These are phyloP conservation scores for Erethizon dorsatum DNA, from an alignment of 2,797 vertebrate species.

Conservation along the genomic window DNA sequence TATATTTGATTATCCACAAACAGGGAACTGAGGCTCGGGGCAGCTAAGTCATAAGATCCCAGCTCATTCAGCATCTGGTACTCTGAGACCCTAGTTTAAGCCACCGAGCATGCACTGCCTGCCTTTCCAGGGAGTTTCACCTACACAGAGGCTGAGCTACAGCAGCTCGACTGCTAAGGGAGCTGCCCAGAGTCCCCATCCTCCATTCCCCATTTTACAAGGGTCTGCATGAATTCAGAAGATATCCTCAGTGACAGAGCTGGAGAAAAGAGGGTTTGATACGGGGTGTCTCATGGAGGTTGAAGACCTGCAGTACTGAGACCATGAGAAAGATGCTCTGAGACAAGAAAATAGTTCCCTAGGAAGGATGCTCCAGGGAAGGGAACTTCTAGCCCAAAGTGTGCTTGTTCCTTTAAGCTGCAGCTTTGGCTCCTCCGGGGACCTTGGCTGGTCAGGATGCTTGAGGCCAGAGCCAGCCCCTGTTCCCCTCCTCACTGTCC, in stretches of 20 bases:
- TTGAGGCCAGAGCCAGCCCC: not conserved
- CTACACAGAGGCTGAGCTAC: not conserved
- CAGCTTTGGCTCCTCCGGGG: not conserved
- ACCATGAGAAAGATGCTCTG: not conserved
- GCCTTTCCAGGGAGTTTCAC: not conserved
- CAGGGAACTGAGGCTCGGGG: accelerated
- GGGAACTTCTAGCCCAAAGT: not conserved
- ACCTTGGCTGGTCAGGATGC: not conserved
- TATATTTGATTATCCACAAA: not conserved
- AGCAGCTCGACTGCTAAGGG: not conserved
- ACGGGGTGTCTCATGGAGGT: not conserved
- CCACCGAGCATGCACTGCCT: not conserved
- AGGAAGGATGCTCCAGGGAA: not conserved
- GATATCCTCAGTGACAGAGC: not conserved
- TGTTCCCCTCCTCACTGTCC: not conserved
- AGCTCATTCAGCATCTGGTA: not conserved
- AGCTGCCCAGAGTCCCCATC: not conserved
- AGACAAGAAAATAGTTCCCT: not conserved
- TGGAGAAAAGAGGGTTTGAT: not conserved
- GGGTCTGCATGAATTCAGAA: slow-evolving; percentile 6
- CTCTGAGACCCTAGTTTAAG: not conserved
- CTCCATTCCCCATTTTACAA: not conserved
- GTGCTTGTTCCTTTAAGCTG: slow-evolving; percentile 17
- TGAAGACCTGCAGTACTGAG: not conserved
- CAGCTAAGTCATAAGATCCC: not conserved